Conservation (phyloP, 2,113 vertebrate genomes). For the Thunnus thynnus region DNA sequence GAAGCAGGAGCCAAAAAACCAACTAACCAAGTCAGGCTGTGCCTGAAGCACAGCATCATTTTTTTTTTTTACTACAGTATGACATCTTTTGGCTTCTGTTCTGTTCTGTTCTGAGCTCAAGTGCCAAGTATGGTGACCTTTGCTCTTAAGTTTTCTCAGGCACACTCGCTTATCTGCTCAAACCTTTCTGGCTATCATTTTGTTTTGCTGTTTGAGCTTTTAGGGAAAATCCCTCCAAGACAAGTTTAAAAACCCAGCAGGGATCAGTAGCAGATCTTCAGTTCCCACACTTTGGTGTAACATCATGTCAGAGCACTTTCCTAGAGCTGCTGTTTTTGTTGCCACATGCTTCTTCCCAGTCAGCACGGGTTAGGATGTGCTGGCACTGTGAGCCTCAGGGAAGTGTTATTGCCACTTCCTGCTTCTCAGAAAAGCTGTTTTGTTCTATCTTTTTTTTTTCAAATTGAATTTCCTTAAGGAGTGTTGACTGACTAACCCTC, state of each 20-base stretch:
- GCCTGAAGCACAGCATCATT: not conserved
- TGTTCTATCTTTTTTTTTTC: not conserved
- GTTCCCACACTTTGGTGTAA: not conserved
- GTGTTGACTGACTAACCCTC: not conserved
- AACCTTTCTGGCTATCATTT: not conserved
- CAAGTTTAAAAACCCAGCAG: not conserved
- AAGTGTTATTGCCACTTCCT: not conserved
- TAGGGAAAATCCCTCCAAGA: not conserved
- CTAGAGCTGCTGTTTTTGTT: not conserved
- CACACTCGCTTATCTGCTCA: not conserved
- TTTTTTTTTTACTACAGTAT: not conserved
- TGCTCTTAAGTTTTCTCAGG: not conserved
- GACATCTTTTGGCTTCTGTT: not conserved
- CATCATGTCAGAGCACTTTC: not conserved
- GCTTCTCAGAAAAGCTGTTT: not conserved
- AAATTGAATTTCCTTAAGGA: not conserved
- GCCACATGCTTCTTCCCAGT: conserved; percentile 9
- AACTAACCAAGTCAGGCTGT: not conserved
- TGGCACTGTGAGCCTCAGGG: not conserved
- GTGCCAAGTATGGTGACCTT: not conserved
- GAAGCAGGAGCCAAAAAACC: too few species aligned
- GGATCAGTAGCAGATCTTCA: not conserved
- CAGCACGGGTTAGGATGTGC: conserved; percentile 2
- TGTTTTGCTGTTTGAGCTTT: not conserved
- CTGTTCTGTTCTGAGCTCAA: not conserved